Percentiles rank a stretch among this genome's conserved stretches.
Conservation (phyloP, 2,113 vertebrate genomes). For the Nesoenas mayeri region DNA sequence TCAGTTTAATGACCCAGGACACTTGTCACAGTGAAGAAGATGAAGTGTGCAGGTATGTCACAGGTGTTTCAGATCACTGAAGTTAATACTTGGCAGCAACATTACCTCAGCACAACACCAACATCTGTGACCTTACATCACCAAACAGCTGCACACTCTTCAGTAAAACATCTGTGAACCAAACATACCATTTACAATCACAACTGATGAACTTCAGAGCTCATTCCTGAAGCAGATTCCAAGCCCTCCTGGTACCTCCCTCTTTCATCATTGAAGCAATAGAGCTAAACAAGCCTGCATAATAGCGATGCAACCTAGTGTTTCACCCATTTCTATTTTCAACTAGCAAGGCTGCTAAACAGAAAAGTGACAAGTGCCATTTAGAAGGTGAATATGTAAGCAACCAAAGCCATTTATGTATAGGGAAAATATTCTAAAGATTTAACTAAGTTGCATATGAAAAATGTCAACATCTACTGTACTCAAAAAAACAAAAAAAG, state of each 20-base stretch:
- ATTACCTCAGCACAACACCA: not conserved
- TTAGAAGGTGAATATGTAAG: not conserved
- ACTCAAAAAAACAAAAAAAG: not conserved
- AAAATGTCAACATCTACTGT: not conserved
- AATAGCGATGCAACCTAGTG: not conserved
- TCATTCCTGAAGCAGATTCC: not conserved
- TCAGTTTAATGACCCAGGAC: not conserved
- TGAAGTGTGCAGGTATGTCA: not conserved
- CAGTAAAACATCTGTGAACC: not conserved
- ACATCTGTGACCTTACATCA: constrained; percentile 24
- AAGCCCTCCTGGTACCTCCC: not conserved
- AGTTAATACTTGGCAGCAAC: not conserved
- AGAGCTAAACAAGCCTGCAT: not conserved
- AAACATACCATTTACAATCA: not conserved
- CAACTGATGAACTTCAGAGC: rapidly evolving
- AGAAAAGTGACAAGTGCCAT: not conserved
- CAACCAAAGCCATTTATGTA: not conserved
- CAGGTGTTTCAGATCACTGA: not conserved
- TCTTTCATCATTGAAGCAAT: not conserved
- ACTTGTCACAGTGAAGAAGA: not conserved
- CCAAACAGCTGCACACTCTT: constrained; percentile 1
- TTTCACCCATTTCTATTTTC: not conserved
- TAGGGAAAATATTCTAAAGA: not conserved
- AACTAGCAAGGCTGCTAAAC: not conserved
- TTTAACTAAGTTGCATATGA: not conserved